phyloP scores from a whole-genome alignment of 2,797 vertebrate genomes.

The Channa striata region DNA sequence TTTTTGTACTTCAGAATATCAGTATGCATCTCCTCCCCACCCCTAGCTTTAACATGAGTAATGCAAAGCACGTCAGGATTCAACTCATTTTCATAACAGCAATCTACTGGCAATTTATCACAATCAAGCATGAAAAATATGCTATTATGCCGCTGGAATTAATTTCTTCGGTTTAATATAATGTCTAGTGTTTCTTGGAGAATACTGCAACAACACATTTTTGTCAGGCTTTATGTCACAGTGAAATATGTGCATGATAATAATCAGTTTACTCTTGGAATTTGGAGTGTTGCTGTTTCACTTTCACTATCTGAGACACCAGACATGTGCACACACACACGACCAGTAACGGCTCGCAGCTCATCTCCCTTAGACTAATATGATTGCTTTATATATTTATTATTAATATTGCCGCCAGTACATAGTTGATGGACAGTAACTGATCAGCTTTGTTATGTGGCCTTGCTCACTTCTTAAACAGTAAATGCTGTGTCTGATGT shows the following conservation, averaged over 20 bases:
- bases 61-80: slow-evolving; percentile 55
- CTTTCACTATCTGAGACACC: too few relatives aligned
- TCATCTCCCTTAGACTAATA: slow-evolving; percentile 33
- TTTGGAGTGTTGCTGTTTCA: not conserved
- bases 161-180: slow-evolving; percentile 32
- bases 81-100: slow-evolving; percentile 62
- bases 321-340: not conserved
- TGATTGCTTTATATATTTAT: slow-evolving; percentile 18
- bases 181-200: slow-evolving; percentile 26
- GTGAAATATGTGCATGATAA: slow-evolving; percentile 32
- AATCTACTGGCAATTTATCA: slow-evolving; percentile 66
- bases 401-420: slow-evolving; percentile 1
- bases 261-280: slow-evolving; percentile 25
- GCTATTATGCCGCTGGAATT: slow-evolving; percentile 41
- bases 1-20: slow-evolving; percentile 43
- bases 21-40: slow-evolving; percentile 45
- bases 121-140: slow-evolving; percentile 62
- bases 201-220: slow-evolving; percentile 18
- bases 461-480: slow-evolving; percentile 7
- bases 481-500: slow-evolving; percentile 5
- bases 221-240: slow-evolving; percentile 26
- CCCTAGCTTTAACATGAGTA: slow-evolving; percentile 39
- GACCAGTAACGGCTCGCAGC: slow-evolving; percentile 3
- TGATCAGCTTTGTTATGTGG: slow-evolving; percentile 6
- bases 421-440: slow-evolving; percentile 9